Base-by-base conservation (phyloP, 2,888 invertebrate genomes). In the Papilio elwesi region DNA sequence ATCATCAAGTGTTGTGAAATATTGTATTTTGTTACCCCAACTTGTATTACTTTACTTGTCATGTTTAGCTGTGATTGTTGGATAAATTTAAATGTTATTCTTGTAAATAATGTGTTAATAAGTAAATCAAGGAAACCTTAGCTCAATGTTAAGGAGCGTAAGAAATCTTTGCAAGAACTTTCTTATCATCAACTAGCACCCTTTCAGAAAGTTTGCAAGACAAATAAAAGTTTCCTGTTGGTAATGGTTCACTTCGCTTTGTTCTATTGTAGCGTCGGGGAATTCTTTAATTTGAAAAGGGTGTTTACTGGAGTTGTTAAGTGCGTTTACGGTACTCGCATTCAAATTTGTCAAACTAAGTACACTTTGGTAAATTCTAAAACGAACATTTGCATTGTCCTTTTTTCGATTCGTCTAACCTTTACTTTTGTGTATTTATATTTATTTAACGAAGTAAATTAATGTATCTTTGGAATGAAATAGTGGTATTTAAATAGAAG, bases 181-280 rank as follows among this genome's bases (percentile, higher is more conserved):
- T 75, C 78, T 81, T 85, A 83, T 83, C 85, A 78, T 77, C 81
- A 81, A 82, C 80, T 80, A 82, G 77, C 81, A 82, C 82, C 80
- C 80, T 79, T 78, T 79, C 72, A 75, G 76, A 75, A 82, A 84
- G 79, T 84, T 82, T 70, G 74, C 73, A 77, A 76, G 74, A 77
- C 80, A 81, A 82, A 82, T 81, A 83, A 82, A 83, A 83, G 78
- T 81, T 73, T 80, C 64, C 76, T 75, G 76, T 67, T 73, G 67
- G 49, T 57, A 73, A 65, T 75, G 77, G 75, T 75, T 51, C 74
- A 71, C 76, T 75, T 75, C 72, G 74, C 76, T 78, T 77, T 78
- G 77, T 81, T 81, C 79, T 77, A 78, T 80, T 83, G 80, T 80
- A 78, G 74, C 75, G 63, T 75, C 59, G 78, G 79, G 78, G 78